Conservation (phyloP, 2,113 vertebrate genomes). For the human region DNA sequence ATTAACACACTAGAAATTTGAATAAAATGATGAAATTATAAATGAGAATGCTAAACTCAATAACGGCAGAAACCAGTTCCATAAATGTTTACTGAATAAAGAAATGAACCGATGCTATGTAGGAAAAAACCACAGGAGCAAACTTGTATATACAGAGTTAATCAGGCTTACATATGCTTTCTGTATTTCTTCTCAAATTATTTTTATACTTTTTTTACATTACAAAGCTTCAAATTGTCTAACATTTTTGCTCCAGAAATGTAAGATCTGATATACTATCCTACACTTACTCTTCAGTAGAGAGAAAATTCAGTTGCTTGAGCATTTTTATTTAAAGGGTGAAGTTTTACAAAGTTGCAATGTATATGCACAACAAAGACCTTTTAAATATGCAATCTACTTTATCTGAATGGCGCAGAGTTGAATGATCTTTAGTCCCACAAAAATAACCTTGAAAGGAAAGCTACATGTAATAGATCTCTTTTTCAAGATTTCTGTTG, state of each 20-base stretch:
- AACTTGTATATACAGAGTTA: background rate
- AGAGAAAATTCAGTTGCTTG: background rate
- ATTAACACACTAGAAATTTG: background rate
- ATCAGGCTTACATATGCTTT: background rate
- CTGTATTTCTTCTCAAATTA: background rate
- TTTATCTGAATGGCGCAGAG: background rate
- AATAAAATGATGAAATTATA: background rate
- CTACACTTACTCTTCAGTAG: background rate
- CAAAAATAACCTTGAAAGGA: background rate
- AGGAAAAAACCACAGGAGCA: background rate
- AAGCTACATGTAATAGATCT: background rate
- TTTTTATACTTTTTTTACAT: background rate
- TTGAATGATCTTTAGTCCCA: background rate
- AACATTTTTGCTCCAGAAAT: background rate
- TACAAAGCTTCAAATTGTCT: background rate
- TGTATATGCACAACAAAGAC: background rate
- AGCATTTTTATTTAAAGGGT: background rate
- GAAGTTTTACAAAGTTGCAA: background rate
- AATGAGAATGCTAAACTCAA: background rate
- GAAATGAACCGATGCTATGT: background rate
- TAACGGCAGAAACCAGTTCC: background rate
- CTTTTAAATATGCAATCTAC: background rate
- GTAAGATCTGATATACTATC: background rate
- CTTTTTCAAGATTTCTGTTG: background rate
- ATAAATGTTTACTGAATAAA: background rate